These are phyloP conservation scores for Agrypnia vestita DNA, from an alignment of 1,140 invertebrate genomes.

Conservation along the genomic window DNA sequence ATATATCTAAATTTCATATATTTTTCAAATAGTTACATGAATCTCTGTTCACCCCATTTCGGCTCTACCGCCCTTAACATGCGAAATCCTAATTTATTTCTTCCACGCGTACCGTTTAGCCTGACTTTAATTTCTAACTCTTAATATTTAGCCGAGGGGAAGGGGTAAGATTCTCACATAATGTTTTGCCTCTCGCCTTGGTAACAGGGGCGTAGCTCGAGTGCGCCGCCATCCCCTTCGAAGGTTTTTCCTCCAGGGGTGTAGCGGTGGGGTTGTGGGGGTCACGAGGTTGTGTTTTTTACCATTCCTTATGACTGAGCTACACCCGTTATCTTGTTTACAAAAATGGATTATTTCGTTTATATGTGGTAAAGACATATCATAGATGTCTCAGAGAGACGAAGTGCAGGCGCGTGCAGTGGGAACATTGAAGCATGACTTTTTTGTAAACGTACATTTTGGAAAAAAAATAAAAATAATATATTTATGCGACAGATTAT, in stretches of 20 bases:
- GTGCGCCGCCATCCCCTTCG: not conserved
- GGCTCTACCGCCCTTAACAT: too few species aligned
- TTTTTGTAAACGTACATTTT: too few species aligned
- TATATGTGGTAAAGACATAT: too few species aligned
- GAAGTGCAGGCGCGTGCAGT: too few species aligned
- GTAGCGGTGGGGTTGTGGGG: constrained; percentile 31
- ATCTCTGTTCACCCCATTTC: not conserved
- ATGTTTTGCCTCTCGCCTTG: constrained; percentile 32
- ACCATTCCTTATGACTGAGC: not conserved
- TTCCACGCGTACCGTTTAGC: not conserved
- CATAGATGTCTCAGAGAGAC: too few species aligned
- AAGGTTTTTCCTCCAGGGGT: constrained; percentile 29
- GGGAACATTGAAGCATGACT: too few species aligned
- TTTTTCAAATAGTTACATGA: too few species aligned
- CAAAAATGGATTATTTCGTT: too few species aligned
- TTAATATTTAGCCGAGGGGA: not conserved
- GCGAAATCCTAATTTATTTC: not conserved
- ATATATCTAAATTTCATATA: too few species aligned
- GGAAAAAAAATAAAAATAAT: too few species aligned
- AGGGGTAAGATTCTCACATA: constrained; percentile 6
- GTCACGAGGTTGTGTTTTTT: constrained; percentile 36
- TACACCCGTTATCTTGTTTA: too few species aligned
- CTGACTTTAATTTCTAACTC: constrained; percentile 30
- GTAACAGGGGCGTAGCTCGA: constrained; percentile 12
- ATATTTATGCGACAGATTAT: too few species aligned